Percentiles rank a stretch among this genome's conserved stretches.
These are phyloP conservation scores for Diorhabda carinulata DNA, from an alignment of 1,140 invertebrate species.

Conservation along the genomic window DNA sequence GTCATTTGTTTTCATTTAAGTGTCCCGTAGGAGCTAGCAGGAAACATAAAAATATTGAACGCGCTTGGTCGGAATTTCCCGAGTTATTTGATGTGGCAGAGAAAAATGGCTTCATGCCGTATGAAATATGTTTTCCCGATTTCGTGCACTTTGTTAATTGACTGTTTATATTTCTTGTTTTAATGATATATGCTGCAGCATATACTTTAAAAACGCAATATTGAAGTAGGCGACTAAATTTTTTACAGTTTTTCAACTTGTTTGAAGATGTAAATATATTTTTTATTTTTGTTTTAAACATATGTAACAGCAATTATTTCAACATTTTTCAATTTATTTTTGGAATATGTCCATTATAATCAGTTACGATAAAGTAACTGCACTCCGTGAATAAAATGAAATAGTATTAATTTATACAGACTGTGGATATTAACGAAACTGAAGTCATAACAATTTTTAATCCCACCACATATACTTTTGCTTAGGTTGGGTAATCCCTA, in stretches of 20 bases:
- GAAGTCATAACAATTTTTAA: too few relatives aligned
- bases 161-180: neutral
- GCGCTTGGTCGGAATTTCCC: slow-evolving; percentile 10
- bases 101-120: slow-evolving; percentile 12
- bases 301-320: neutral
- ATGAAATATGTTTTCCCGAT: slow-evolving; percentile 19
- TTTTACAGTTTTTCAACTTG: neutral
- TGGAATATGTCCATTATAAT: too few relatives aligned
- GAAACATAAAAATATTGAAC: slow-evolving; percentile 19
- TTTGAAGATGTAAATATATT: neutral
- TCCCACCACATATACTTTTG: too few relatives aligned
- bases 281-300: neutral
- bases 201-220: too few relatives aligned
- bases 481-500: too few relatives aligned
- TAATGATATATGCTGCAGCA: too few relatives aligned
- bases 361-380: too few relatives aligned
- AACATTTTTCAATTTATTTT: too few relatives aligned
- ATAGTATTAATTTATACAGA: too few relatives aligned
- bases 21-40: slow-evolving; percentile 17
- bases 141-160: slow-evolving; percentile 17
- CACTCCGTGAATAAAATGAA: too few relatives aligned
- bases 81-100: slow-evolving; percentile 15
- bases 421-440: too few relatives aligned
- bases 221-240: too few relatives aligned
- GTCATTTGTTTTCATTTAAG: slow-evolving; percentile 20